These are phyloP conservation scores for Champsocephalus esox DNA, from an alignment of 2,797 vertebrate genomes.

Conservation along the genomic window DNA sequence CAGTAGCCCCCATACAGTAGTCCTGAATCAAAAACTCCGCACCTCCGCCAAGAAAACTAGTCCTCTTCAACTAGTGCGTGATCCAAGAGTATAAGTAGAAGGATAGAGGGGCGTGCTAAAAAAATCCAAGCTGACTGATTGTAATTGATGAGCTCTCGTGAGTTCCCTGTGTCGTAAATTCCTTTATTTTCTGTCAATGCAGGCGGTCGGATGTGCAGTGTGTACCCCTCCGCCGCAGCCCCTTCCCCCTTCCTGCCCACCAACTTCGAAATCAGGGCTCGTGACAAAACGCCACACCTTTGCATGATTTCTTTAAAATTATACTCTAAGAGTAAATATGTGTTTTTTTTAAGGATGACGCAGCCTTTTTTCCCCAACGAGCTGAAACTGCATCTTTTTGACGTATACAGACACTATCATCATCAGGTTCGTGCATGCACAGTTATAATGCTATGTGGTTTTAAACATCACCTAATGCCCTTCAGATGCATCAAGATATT, in stretches of 20 bases:
- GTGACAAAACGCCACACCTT: conserved; percentile 69
- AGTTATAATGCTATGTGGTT: neutral
- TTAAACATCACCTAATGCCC: neutral
- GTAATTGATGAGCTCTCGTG: conserved; percentile 1
- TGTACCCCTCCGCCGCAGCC: conserved; percentile 79
- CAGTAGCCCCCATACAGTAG: conserved; percentile 70
- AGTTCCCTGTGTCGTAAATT: neutral
- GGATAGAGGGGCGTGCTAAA: conserved; percentile 7
- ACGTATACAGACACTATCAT: neutral
- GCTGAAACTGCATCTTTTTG: conserved; percentile 6
- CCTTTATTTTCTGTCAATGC: conserved; percentile 43
- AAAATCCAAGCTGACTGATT: neutral
- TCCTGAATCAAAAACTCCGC: conserved; percentile 60
- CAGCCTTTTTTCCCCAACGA: neutral
- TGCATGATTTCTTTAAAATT: conserved; percentile 36
- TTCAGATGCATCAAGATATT: neutral
- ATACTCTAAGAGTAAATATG: neutral
- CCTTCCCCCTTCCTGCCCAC: conserved; percentile 71
- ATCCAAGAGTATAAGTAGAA: neutral
- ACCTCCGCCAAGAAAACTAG: conserved; percentile 85
- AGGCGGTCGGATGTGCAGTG: conserved; percentile 44
- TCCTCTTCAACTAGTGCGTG: conserved; percentile 53
- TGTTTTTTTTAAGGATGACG: neutral
- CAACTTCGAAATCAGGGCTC: conserved; percentile 76
- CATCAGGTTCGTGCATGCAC: conserved; percentile 4